Evolutionary conservation across 2,113 vertebrate species (phyloP), one percentile per base, ranked within the genome.

Genomic region (Dipodomys spectabilis): DNA sequence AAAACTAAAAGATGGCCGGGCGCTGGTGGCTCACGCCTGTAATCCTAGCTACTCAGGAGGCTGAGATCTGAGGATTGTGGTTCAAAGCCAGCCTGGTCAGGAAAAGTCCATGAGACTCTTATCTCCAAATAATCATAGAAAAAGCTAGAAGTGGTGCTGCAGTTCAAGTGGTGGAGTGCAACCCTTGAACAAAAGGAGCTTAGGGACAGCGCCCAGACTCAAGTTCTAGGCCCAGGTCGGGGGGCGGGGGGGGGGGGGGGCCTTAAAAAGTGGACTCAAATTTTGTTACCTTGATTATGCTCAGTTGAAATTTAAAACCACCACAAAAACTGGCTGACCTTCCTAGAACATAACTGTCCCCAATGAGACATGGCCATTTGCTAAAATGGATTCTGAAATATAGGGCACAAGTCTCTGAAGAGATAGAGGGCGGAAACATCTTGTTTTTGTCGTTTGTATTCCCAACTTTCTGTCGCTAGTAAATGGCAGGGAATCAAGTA

Each of bases 1-100:
- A 94, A 96, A 65, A 92, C 8, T 79, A 69, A 84, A 94, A 90
- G 27, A 27, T 93, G 27, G 53, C 53, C 15, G 53, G 53, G 53
- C 53, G 32, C n/a, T 88, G 75, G 53, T 57, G 53, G 53, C 53
- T 57, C 53, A 57, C 53, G 15, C 53, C 53, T 57, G 15, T 57
- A 57, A 57, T 57, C 53, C 39, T 39, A 57, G 53, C 53, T 57
- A 57, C 53, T 57, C 53, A 57, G 53, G 53, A 57, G 53, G 53
- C 53, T 57, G 12, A 57, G 53, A 57, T 16, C 53, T 57, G 53
- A 57, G 53, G 15, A 57, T 16, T 4, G 15, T 57, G 15, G 53
- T 57, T 57, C 53, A 57, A 57, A 57, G 53, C 53, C 53, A 57
- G 53, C 53, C 53, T 16, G 15, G 15, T 16, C 53, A 57, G 53